These are phyloP conservation scores for Amblyopsis hoosieri DNA, from an alignment of 2,797 vertebrate genomes.

Conservation along the genomic window DNA sequence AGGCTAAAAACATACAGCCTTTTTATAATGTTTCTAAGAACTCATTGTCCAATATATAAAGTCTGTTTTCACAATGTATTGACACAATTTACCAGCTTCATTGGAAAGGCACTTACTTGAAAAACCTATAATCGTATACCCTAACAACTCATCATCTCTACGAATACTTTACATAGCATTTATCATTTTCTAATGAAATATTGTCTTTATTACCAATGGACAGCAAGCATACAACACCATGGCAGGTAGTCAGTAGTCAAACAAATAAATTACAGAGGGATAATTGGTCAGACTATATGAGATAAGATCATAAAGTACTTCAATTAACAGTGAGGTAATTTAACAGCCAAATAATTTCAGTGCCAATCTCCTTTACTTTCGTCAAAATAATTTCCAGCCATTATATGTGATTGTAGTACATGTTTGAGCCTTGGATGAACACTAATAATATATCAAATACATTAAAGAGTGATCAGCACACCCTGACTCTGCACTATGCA, in stretches of 20 bases:
- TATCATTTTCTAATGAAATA: conserved; percentile 32
- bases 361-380: no score
- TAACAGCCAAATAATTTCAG: conserved; percentile 7
- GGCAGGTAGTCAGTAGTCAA: conserved; percentile 80
- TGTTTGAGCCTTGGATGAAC: not conserved
- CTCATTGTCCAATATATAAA: not conserved
- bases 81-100: not conserved
- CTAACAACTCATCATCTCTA: conserved; percentile 40
- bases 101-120: no score
- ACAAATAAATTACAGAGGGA: conserved; percentile 82
- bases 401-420: not conserved
- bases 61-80: not conserved
- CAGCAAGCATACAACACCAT: conserved; percentile 55
- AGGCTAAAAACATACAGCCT: no score
- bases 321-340: conserved; percentile 11
- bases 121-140: no score
- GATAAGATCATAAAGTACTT: not conserved
- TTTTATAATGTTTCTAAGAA: no score
- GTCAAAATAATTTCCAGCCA: no score
- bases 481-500: no score
- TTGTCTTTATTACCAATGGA: conserved; percentile 49
- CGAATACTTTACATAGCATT: conserved; percentile 40
- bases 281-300: no score
- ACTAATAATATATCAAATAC: no score
- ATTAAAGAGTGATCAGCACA: no score